Evolutionary conservation across 37 sponge, comb jelly and placozoan species (phyloP), one percentile per base, ranked within the genome.

Genomic region (Diacarnus erythraeanus): DNA sequence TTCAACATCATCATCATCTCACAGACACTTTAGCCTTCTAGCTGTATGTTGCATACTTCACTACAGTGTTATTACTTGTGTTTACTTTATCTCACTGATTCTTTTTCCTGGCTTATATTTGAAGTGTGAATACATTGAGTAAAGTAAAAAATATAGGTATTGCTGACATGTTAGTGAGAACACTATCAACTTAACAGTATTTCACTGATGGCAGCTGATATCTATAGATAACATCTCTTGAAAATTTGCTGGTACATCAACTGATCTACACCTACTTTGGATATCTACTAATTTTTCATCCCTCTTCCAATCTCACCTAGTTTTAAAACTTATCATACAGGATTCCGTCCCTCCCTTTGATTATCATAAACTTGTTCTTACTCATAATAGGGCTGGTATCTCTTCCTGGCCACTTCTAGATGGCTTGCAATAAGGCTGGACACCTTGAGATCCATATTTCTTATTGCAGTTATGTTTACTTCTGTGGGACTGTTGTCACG

Each of bases 391-490:
- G 94, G 79, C 2, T 89, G 88, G 88, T 72, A 75, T 69, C 41
- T 77, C 23, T 90, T 84, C 58, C 56, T 94, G 27, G 78, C 33
- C 2, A 74, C 85, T 26, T 54, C 74, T 4, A 54, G 91, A 30
- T 93, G 94, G 94, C 80, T 89, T 78, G 87, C 82, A 36, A 75
- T 93, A 72, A 80, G 90, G 31, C 75, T 93, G 59, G 94, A 93
- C 56, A 31, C 77, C 1, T 12, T 93, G 44, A 82, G 80, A 59
- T 33, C 61, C 23, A 6, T 69, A 0, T 89, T 87, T 42, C 42
- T 93, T 18, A 74, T 76, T n/a, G 6, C 64, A 23, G 87, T 93
- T 22, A 74, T 71, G 5, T 86, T 93, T 37, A 25, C 42, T 6
- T 78, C 87, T 30, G 47, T 93, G 22, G 75, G 77, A 18, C 71